Base-by-base conservation (phyloP, 1,140 invertebrate species). In the Zaprionus vittiger region DNA sequence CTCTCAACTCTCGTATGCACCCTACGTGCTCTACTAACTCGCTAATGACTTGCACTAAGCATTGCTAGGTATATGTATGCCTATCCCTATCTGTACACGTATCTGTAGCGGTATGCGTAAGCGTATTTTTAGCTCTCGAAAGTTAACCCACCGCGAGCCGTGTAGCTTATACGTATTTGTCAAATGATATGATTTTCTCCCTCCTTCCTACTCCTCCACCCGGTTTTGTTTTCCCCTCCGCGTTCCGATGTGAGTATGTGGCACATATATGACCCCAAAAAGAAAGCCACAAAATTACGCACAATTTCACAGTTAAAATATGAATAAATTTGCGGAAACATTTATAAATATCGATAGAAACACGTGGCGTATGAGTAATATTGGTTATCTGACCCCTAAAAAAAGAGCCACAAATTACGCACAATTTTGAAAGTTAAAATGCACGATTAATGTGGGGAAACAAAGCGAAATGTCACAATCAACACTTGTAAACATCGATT, bases 401-500 rank as follows among this genome's bases (percentile, higher is more conserved):
- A 20, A 38, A 49, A 37, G 65, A 56, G 22, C 20, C 57, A 55
- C 71, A 73, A 73, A 73, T 68, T 73, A 73, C 71, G 64, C 64
- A 73, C 71, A 73, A 68, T 54, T 73, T 47, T 47, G n/a, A 47
- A 47, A 47, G 41, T 47, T 17, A 22, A 38, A 73, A 67, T 59
- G 52, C 41, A 26, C 12, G 22, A 14, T 55, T 26, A 57, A 57
- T 67, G 55, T 31, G 34, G n/a, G 41, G n/a, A 47, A 47, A 47
- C 41, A 17, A 17, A 9, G n/a, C n/a, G n/a, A 20, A 47, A 47
- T 47, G 41, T 2, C n/a, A 47, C 80, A 83, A 82, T 82, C 76
- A 63, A 52, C 73, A 83, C 73, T 77, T 77, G 81, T 84, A 77
- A 84, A 75, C 63, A 83, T 44, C 77, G 80, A 83, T 83, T 83